These are phyloP conservation scores for Anolis apletophallus DNA, from an alignment of 2,797 vertebrate species.

Conservation along the genomic window DNA sequence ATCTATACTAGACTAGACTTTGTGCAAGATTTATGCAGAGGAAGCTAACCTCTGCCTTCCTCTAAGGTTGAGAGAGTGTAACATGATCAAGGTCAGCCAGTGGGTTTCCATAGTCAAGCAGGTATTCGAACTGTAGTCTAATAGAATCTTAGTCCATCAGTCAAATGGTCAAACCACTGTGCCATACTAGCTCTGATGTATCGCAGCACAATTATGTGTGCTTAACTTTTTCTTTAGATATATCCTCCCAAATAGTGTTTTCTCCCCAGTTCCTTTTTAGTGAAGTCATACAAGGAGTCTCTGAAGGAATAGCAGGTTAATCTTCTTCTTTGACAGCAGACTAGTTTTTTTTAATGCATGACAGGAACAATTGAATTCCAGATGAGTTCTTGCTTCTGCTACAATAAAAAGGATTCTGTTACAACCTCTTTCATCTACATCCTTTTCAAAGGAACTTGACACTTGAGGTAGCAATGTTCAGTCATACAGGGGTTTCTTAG, in stretches of 20 bases:
- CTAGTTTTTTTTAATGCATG: neutral
- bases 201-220: neutral
- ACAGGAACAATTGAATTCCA: neutral
- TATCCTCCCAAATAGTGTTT: neutral
- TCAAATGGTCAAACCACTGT: too few species aligned
- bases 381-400: slow-evolving; percentile 17
- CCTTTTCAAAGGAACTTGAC: slow-evolving; percentile 19
- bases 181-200: neutral
- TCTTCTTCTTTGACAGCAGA: slow-evolving; percentile 6
- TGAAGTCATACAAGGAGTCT: slow-evolving; percentile 16
- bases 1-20: too few species aligned
- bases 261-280: slow-evolving; percentile 1
- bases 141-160: too few species aligned
- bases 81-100: too few species aligned
- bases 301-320: neutral
- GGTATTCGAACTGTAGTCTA: too few species aligned
- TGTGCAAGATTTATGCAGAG: too few species aligned
- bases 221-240: slow-evolving; percentile 5
- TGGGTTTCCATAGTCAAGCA: too few species aligned
- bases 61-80: too few species aligned
- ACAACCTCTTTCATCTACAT: slow-evolving; percentile 23
- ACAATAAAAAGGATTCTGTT: slow-evolving; percentile 21
- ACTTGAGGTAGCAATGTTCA: slow-evolving; percentile 53
- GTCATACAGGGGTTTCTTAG: slow-evolving; percentile 18
- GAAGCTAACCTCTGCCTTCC: too few species aligned